Evolutionary conservation across 2,113 vertebrate genomes (phyloP).

Genomic region (Scytalopus superciliaris): DNA sequence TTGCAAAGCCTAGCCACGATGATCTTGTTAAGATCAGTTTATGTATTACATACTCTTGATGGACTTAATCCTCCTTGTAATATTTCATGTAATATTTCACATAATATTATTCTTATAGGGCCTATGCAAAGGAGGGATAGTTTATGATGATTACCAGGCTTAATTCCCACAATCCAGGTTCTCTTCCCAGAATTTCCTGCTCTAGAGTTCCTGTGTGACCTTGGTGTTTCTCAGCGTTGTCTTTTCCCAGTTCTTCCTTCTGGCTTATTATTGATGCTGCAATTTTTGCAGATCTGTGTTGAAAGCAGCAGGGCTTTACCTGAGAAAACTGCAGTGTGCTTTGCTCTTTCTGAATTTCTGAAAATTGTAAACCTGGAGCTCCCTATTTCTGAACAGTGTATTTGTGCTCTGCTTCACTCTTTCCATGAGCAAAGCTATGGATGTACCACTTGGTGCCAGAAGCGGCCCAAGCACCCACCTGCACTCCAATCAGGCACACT

Average conservation of each 20-base stretch:
- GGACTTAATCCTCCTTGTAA: not conserved
- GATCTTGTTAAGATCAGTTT: not conserved
- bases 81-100: not conserved
- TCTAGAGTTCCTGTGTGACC: not conserved
- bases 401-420: not conserved
- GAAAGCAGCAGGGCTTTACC: not conserved
- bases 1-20: no score
- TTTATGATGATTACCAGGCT: not conserved
- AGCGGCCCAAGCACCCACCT: not conserved
- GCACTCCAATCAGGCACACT: rapidly evolving
- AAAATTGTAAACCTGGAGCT: not conserved
- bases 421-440: rapidly evolving
- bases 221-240: not conserved
- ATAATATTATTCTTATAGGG: not conserved
- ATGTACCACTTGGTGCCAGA: rapidly evolving
- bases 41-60: not conserved
- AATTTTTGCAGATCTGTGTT: not conserved
- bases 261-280: not conserved
- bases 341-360: not conserved
- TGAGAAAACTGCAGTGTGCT: not conserved
- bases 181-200: not conserved
- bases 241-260: not conserved
- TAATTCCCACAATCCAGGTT: not conserved
- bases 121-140: not conserved
- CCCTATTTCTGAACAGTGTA: not conserved